Evolutionary conservation across 2,888 invertebrate genomes (phyloP).

Genomic region (Heliconius aoede): DNA sequence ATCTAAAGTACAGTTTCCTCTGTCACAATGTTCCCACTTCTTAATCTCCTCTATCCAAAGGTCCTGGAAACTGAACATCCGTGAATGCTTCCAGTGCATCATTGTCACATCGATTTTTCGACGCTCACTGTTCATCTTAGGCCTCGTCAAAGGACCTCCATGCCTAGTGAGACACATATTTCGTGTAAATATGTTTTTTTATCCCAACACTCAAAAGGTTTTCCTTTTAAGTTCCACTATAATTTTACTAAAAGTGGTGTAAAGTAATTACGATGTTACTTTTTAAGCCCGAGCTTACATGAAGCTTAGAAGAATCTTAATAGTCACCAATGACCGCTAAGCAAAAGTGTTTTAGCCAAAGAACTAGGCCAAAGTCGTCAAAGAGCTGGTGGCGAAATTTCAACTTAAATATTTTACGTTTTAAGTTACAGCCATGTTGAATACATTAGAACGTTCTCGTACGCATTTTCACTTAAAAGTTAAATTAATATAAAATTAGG

Average conservation of each 20-base stretch:
- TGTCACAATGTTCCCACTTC: too few species aligned
- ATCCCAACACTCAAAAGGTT: not conserved
- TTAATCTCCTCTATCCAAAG: too few species aligned
- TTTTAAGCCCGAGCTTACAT: slow-evolving; percentile 40
- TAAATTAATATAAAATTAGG: slow-evolving; percentile 44
- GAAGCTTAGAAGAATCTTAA: slow-evolving; percentile 42
- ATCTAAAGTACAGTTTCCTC: not conserved
- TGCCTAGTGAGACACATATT: not conserved
- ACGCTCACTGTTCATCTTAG: too few species aligned
- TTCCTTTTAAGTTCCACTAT: not conserved
- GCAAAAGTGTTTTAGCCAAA: slow-evolving; percentile 45
- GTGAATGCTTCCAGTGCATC: too few species aligned
- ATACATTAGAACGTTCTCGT: slow-evolving; percentile 43
- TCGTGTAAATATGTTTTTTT: not conserved
- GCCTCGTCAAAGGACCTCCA: not conserved
- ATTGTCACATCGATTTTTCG: too few species aligned
- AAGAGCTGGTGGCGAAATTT: slow-evolving; percentile 49
- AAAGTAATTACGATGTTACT: slow-evolving; percentile 43
- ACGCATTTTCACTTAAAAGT: slow-evolving; percentile 44
- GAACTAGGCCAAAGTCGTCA: slow-evolving; percentile 53
- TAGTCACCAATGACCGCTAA: slow-evolving; percentile 47
- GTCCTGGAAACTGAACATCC: too few species aligned
- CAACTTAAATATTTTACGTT: slow-evolving; percentile 52
- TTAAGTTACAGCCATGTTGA: slow-evolving; percentile 44
- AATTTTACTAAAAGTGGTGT: slow-evolving; percentile 32